Percentiles rank a stretch among this genome's conserved stretches.
Conservation (phyloP, 2,797 vertebrate species). For the Chrosomus eos region DNA sequence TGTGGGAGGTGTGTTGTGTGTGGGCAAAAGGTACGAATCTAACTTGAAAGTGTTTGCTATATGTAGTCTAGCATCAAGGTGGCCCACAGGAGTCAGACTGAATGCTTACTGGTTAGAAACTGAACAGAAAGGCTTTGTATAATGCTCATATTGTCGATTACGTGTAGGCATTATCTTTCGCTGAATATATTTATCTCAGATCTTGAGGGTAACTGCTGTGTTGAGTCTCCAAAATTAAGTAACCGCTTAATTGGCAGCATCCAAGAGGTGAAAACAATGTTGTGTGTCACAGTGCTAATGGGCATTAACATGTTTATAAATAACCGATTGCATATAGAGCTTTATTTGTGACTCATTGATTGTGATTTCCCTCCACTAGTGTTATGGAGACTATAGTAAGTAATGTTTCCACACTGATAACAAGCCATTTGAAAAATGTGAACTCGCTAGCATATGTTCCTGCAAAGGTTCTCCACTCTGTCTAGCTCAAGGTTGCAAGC, state of each 20-base stretch:
- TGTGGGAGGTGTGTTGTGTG: slow-evolving; percentile 54
- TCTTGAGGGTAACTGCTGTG: slow-evolving; percentile 21
- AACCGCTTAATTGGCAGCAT: slow-evolving; percentile 42
- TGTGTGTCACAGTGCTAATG: slow-evolving; percentile 45
- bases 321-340: slow-evolving; percentile 38
- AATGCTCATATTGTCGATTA: background rate
- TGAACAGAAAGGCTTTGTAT: slow-evolving; percentile 9
- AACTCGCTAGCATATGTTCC: slow-evolving; percentile 26
- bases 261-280: slow-evolving; percentile 52
- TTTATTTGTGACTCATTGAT: slow-evolving; percentile 45
- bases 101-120: slow-evolving; percentile 14
- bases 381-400: slow-evolving; percentile 6
- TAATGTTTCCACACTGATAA: slow-evolving; percentile 40
- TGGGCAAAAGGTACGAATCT: slow-evolving; percentile 53
- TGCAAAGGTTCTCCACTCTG: slow-evolving; percentile 25
- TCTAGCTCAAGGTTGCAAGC: slow-evolving; percentile 24
- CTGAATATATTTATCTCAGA: slow-evolving; percentile 37
- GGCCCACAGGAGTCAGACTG: slow-evolving; percentile 17
- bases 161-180: background rate
- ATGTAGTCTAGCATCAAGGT: slow-evolving; percentile 38
- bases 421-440: slow-evolving; percentile 34
- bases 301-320: slow-evolving; percentile 47
- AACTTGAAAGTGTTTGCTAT: slow-evolving; percentile 49
- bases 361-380: slow-evolving; percentile 39
- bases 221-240: slow-evolving; percentile 39